Percentiles rank a stretch among this genome's conserved stretches.
phyloP scores from a whole-genome alignment of 1,140 invertebrate species.

The Drosophila tani region DNA sequence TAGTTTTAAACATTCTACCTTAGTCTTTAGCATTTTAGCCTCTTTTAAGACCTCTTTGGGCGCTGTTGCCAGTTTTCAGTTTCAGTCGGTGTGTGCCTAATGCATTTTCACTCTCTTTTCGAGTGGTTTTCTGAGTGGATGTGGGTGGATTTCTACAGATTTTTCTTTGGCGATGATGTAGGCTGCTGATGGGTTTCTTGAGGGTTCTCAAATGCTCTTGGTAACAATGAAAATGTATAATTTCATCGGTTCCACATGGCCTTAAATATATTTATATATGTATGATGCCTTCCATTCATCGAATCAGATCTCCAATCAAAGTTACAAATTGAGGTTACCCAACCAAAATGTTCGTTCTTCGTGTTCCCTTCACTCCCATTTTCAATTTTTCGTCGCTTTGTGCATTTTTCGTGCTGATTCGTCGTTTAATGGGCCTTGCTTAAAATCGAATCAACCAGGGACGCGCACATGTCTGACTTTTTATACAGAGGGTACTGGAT shows the following conservation, averaged over 20 bases:
- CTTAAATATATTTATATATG: slow-evolving; percentile 18
- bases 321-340: slow-evolving; percentile 33
- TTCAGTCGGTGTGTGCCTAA: slow-evolving; percentile 11
- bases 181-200: slow-evolving; percentile 6
- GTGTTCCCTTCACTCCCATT: neutral
- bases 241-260: slow-evolving; percentile 11
- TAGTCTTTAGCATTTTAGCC: slow-evolving; percentile 5
- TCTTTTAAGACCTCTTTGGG: neutral
- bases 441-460: slow-evolving; percentile 46
- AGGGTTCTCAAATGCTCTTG: slow-evolving; percentile 5
- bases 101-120: slow-evolving; percentile 43
- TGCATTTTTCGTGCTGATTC: slow-evolving; percentile 51
- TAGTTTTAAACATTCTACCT: neutral
- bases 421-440: slow-evolving; percentile 59
- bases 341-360: slow-evolving; percentile 7
- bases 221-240: slow-evolving; percentile 3
- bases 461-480: slow-evolving; percentile 13
- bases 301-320: slow-evolving; percentile 51
- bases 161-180: neutral
- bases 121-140: slow-evolving; percentile 22
- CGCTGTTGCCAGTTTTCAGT: slow-evolving; percentile 46
- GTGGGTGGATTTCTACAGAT: slow-evolving; percentile 19
- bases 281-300: slow-evolving; percentile 44
- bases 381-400: slow-evolving; percentile 22
- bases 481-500: neutral